Evolutionary conservation across 2,888 invertebrate species (phyloP), one percentile per base, ranked within the genome.

Genomic region (Bellardia bayeri): DNA sequence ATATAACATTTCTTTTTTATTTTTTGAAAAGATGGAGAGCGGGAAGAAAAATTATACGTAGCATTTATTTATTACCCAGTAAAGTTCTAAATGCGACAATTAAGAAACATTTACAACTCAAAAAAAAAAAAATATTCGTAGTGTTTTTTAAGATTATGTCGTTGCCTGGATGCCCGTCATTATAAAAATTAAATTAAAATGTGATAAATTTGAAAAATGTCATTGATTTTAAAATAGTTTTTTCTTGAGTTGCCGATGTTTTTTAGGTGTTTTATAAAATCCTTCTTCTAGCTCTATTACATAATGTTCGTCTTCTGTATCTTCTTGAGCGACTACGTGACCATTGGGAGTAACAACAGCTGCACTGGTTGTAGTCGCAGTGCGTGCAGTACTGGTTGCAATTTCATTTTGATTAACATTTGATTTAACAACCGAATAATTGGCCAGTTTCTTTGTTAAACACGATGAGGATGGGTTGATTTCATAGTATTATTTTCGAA

Each of bases 291-390:
- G 11, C 63, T 16, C 16, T 14, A 64, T 23, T 7, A 45, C 61
- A 75, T 58, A 54, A 37, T 80, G 63, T 49, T 78, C 78, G 4
- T 64, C 72, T 56, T 87, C 85, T n/a, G 68, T 56, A 63, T 83
- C 83, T 68, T 82, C 86, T 56, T 82, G 58, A 42, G 85, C 85
- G 16, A 87, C 87, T 56, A 87, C 79, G 75, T 87, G 82, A 13
- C 82, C 85, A 64, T 85, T 87, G 6, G 84, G 84, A 49, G 87
- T 87, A 63, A 85, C 68, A 69, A 85, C 58, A 56, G 79, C 64
- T 40, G 61, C 58, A 76, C 68, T 76, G 23, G 14, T 16, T 16
- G 42, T 33, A 30, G 37, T 61, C 75, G 64, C 13, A 58, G 40
- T 40, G 16, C 30, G 33, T 68, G 14, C 56, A 13, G 58, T 40